A percentile compares a stretch with the other conserved stretches of the same genome.
phyloP scores from a whole-genome alignment of 2,888 invertebrate genomes.

The Eugnorisma glareosa region DNA sequence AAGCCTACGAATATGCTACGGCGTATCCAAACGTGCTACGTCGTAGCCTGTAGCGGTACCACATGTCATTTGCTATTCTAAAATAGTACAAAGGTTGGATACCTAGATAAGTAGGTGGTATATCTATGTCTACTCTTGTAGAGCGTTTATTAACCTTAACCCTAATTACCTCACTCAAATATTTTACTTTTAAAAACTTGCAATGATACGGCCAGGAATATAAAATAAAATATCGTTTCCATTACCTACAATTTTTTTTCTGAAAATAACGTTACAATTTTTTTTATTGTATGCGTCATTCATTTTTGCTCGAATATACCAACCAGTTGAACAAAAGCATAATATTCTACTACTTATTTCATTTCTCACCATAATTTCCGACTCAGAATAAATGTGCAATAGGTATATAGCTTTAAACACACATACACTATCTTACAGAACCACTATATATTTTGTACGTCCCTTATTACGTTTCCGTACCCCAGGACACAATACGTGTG shows the following conservation, averaged over 20 bases:
- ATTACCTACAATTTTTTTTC: not conserved
- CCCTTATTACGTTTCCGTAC: slow-evolving; percentile 47
- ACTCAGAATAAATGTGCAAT: slow-evolving; percentile 18
- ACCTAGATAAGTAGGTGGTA: not conserved
- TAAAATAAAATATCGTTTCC: not conserved
- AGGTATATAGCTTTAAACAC: slow-evolving; percentile 27
- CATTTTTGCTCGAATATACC: not conserved
- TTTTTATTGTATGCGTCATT: not conserved
- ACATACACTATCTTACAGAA: not conserved
- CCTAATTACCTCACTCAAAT: not conserved
- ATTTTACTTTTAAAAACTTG: not conserved
- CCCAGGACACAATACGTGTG: slow-evolving; percentile 57
- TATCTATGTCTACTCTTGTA: not conserved
- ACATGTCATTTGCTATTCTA: slow-evolving; percentile 13
- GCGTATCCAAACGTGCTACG: slow-evolving; percentile 17
- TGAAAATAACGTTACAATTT: too few relatives aligned
- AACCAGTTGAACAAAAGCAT: not conserved
- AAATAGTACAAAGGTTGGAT: not conserved
- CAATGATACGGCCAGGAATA: not conserved
- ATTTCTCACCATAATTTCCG: not conserved
- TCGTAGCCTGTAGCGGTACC: not conserved
- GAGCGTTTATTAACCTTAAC: not conserved
- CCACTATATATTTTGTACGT: slow-evolving; percentile 7
- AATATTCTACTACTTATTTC: not conserved
- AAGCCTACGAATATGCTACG: slow-evolving; percentile 23